Percentiles rank a stretch among this genome's conserved stretches.
phyloP scores from a whole-genome alignment of 1,140 invertebrate genomes.

The Venustaconcha ellipsiformis region DNA sequence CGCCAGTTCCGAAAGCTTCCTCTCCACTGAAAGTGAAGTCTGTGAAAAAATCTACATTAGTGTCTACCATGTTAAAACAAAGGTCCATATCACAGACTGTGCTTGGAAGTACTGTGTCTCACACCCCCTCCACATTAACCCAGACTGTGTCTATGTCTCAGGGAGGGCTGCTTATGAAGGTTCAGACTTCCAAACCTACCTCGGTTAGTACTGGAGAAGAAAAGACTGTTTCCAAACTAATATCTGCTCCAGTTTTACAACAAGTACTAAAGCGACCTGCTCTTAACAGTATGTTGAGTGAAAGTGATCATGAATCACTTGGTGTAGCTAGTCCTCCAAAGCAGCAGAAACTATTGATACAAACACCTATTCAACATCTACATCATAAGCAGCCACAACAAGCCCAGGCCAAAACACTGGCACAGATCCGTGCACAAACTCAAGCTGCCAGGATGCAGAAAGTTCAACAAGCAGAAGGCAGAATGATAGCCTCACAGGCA shows the following conservation, averaged over 20 bases:
- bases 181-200: slow-evolving; percentile 23
- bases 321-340: slow-evolving; percentile 32
- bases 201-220: slow-evolving; percentile 15
- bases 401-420: slow-evolving; percentile 51
- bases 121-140: neutral
- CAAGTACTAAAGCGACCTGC: slow-evolving; percentile 21
- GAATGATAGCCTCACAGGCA: slow-evolving; percentile 13
- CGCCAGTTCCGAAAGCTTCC: slow-evolving; percentile 30
- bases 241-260: slow-evolving; percentile 4
- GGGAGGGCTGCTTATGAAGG: slow-evolving; percentile 38
- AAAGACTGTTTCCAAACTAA: slow-evolving; percentile 13
- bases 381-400: slow-evolving; percentile 35
- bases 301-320: slow-evolving; percentile 7
- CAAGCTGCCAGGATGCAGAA: slow-evolving; percentile 43
- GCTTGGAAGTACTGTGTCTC: neutral
- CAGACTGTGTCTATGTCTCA: slow-evolving; percentile 1
- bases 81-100: slow-evolving; percentile 55
- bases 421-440: slow-evolving; percentile 58
- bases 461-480: slow-evolving; percentile 18
- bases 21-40: slow-evolving; percentile 30
- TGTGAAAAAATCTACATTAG: slow-evolving; percentile 51
- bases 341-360: slow-evolving; percentile 25
- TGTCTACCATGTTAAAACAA: slow-evolving; percentile 63
- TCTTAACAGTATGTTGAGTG: neutral
- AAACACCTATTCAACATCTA: neutral